A percentile compares a stretch with the other conserved stretches of the same genome.
These are phyloP conservation scores for Xyliphius kryptos DNA, from an alignment of 2,113 vertebrate species.

Conservation along the genomic window DNA sequence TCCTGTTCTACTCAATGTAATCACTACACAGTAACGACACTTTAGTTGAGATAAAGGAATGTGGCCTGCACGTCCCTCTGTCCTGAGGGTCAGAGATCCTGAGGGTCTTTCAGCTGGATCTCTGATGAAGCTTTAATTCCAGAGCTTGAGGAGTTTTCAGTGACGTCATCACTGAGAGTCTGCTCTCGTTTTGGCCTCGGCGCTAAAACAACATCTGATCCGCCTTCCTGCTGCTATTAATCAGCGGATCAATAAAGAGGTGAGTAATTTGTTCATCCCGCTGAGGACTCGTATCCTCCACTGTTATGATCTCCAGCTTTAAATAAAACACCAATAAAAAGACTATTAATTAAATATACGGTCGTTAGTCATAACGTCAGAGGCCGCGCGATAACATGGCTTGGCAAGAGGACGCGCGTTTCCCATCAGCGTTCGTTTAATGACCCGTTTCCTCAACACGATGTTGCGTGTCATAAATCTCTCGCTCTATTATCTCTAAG, in stretches of 20 bases:
- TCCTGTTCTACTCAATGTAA: no score
- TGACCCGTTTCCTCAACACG: constrained; percentile 12
- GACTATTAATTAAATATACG: not conserved
- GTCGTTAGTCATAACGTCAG: not conserved
- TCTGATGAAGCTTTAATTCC: no score
- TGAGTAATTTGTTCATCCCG: not conserved
- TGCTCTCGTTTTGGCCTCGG: no score
- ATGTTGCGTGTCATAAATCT: not conserved
- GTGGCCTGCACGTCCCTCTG: no score
- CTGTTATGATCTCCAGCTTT: constrained; percentile 9
- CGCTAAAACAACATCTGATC: no score
- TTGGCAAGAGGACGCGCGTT: not conserved
- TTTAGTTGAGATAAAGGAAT: no score
- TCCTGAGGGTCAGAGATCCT: no score
- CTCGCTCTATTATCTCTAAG: constrained; percentile 7
- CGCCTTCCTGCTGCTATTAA: not conserved
- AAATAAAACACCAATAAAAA: not conserved
- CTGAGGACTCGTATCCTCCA: not conserved
- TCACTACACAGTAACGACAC: no score
- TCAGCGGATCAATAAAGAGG: not conserved
- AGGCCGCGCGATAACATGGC: not conserved
- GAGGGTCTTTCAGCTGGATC: no score
- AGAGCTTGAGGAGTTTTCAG: no score
- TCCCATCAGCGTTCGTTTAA: constrained; percentile 13
- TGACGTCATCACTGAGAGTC: no score